Conservation (phyloP, 1,140 invertebrate genomes). For the Brachionus angularis region DNA sequence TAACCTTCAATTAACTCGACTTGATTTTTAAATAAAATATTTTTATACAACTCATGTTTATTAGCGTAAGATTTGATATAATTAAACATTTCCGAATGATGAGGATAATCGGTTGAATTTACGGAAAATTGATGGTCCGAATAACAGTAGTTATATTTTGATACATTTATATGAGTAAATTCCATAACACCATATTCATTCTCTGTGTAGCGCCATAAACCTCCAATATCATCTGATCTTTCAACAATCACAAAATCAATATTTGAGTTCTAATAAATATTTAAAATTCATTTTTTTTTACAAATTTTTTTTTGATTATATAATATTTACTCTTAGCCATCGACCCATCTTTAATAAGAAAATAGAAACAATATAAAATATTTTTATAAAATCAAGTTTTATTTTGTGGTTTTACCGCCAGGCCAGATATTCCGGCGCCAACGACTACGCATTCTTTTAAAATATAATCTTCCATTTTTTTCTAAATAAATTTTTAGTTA, state of each 20-base stretch:
- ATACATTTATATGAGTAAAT: slow-evolving; percentile 57
- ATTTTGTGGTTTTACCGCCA: slow-evolving; percentile 46
- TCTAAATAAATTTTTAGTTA: not conserved
- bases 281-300: not conserved
- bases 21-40: slow-evolving; percentile 49
- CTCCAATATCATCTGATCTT: slow-evolving; percentile 51
- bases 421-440: slow-evolving; percentile 55
- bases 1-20: slow-evolving; percentile 46
- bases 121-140: slow-evolving; percentile 55
- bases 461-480: slow-evolving; percentile 11
- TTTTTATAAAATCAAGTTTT: not conserved
- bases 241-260: slow-evolving; percentile 50
- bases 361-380: not conserved
- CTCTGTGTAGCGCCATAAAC: slow-evolving; percentile 54
- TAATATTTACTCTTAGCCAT: slow-evolving; percentile 35
- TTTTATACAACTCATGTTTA: slow-evolving; percentile 48
- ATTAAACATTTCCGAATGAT: slow-evolving; percentile 52
- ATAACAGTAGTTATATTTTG: slow-evolving; percentile 56
- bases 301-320: not conserved
- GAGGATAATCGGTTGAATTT: slow-evolving; percentile 51
- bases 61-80: slow-evolving; percentile 51
- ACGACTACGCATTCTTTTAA: slow-evolving; percentile 51
- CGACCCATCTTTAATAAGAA: slow-evolving; percentile 7
- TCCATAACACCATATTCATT: slow-evolving; percentile 56
- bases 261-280: slow-evolving; percentile 49